phyloP scores from a whole-genome alignment of 2,113 vertebrate species.

The Ictalurus punctatus region DNA sequence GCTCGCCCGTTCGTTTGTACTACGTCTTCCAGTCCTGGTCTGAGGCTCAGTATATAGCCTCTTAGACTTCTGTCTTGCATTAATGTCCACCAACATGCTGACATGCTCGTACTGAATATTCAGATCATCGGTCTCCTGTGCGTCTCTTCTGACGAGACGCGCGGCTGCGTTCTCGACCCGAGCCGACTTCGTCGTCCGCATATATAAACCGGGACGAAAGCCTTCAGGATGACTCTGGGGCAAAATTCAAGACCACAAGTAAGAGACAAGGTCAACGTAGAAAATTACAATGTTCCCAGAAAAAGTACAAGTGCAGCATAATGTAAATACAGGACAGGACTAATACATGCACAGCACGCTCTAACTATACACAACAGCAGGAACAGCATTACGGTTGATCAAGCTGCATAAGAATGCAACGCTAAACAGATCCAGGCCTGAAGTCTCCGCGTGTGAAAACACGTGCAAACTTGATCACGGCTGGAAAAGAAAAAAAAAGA shows the following conservation, averaged over 20 bases:
- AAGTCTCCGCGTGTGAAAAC: neutral
- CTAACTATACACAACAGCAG: neutral
- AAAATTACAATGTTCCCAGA: constrained; percentile 8
- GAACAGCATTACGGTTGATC: neutral
- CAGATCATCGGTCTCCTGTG: neutral
- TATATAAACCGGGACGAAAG: neutral
- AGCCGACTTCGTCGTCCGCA: neutral
- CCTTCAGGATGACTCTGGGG: neutral
- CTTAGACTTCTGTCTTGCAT: too few species aligned
- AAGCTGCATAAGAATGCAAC: neutral
- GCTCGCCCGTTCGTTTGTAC: neutral
- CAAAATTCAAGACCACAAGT: neutral
- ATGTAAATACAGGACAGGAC: neutral
- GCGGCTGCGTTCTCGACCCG: neutral
- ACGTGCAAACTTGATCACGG: neutral
- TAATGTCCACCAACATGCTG: neutral
- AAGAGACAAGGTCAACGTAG: neutral
- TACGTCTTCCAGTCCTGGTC: neutral
- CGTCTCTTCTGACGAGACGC: neutral
- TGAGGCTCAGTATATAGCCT: neutral
- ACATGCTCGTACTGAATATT: neutral
- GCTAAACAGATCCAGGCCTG: neutral
- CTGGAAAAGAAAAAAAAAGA: neutral
- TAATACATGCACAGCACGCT: constrained; percentile 6
- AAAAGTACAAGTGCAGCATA: constrained; percentile 1